phyloP scores from a whole-genome alignment of 2,888 invertebrate species.

The Andrena flavipes region DNA sequence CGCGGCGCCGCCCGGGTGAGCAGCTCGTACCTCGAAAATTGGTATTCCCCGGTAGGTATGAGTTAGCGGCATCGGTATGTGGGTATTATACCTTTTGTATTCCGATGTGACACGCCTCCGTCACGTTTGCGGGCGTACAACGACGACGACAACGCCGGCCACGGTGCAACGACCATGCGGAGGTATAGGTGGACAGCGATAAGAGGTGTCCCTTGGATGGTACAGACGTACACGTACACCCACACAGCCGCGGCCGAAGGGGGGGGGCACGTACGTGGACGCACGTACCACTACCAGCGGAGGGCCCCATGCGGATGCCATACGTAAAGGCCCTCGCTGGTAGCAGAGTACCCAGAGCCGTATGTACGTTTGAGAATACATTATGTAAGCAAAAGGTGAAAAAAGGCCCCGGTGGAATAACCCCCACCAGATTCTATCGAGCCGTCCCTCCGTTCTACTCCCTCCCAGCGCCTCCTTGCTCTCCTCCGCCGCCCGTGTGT shows the following conservation, averaged over 20 bases:
- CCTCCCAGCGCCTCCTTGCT: constrained; percentile 35
- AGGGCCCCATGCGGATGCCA: constrained; percentile 57
- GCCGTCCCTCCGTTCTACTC: constrained; percentile 55
- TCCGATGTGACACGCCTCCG: constrained; percentile 81
- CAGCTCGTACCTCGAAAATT: constrained; percentile 67
- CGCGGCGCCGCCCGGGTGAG: constrained; percentile 2
- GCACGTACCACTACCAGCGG: constrained; percentile 19
- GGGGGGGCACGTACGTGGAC: constrained; percentile 24
- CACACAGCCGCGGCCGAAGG: not conserved
- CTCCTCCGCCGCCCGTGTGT: constrained; percentile 36
- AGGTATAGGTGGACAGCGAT: constrained; percentile 56
- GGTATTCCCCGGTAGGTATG: constrained; percentile 78
- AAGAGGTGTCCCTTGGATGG: constrained; percentile 40
- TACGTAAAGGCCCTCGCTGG: constrained; percentile 56
- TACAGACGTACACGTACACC: constrained; percentile 27
- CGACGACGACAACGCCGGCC: constrained; percentile 56
- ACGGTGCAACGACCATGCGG: constrained; percentile 29
- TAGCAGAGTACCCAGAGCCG: constrained; percentile 56
- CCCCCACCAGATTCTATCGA: constrained; percentile 66
- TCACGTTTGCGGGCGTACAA: constrained; percentile 79
- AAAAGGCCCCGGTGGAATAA: constrained; percentile 68
- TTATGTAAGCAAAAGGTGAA: constrained; percentile 77
- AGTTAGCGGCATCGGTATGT: constrained; percentile 79
- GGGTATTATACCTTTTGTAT: constrained; percentile 78
- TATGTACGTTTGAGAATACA: constrained; percentile 77